Percentiles rank a stretch among this genome's conserved stretches.
These are phyloP conservation scores for Sigmodon hispidus DNA, from an alignment of 2,113 vertebrate genomes.

Conservation along the genomic window DNA sequence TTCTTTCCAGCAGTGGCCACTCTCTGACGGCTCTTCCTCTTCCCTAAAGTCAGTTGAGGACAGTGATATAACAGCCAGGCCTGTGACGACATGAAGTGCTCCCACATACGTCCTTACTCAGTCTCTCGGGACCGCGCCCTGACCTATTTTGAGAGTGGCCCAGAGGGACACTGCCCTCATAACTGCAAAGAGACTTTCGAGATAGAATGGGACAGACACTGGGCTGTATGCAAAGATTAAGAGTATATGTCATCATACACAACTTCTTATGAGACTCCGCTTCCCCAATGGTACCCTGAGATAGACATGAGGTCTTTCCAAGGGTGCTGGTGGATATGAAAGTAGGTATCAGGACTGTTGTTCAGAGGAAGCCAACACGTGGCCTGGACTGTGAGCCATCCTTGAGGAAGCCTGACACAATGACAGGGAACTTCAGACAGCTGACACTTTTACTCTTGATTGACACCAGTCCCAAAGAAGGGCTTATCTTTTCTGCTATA, in stretches of 20 bases:
- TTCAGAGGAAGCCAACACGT: fast-evolving
- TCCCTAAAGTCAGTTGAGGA: not conserved
- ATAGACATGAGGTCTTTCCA: fast-evolving
- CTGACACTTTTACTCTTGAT: fast-evolving
- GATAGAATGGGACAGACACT: fast-evolving
- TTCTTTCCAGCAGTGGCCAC: fast-evolving
- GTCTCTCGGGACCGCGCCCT: fast-evolving
- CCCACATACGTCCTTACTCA: fast-evolving
- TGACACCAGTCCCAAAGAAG: fast-evolving
- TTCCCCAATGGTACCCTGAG: not conserved
- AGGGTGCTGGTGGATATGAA: fast-evolving
- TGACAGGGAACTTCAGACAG: not conserved
- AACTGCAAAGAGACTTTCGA: not conserved
- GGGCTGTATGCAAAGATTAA: not conserved
- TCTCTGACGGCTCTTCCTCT: not conserved
- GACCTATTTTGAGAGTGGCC: fast-evolving
- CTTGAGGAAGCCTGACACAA: fast-evolving
- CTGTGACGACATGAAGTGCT: fast-evolving
- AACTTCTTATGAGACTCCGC: not conserved
- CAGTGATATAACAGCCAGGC: not conserved
- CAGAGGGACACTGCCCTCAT: fast-evolving
- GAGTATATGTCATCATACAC: fast-evolving
- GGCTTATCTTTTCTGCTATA: fast-evolving
- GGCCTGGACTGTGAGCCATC: fast-evolving
- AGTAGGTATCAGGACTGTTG: not conserved